A percentile compares a stretch with the other conserved stretches of the same genome.
Conservation (phyloP, 1,140 invertebrate genomes). For the Andricus grossulariae region DNA sequence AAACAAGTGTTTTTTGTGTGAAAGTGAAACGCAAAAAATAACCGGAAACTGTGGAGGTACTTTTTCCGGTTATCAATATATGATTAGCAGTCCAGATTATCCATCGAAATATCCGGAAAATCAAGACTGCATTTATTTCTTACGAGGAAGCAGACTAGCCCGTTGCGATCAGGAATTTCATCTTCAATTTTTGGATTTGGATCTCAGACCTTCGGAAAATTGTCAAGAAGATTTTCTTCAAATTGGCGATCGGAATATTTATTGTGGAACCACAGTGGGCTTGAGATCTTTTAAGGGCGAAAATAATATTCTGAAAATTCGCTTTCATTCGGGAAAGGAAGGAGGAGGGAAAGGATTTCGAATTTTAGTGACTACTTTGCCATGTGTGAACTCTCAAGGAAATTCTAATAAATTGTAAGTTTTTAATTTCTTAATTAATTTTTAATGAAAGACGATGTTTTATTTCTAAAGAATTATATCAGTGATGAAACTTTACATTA, state of each 20-base stretch:
- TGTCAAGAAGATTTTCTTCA: slow-evolving; percentile 75
- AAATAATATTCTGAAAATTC: slow-evolving; percentile 70
- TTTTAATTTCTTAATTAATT: not conserved
- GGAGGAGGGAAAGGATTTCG: slow-evolving; percentile 71
- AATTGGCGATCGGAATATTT: slow-evolving; percentile 66
- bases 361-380: slow-evolving; percentile 67
- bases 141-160: slow-evolving; percentile 70
- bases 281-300: slow-evolving; percentile 72
- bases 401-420: not conserved
- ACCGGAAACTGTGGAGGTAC: slow-evolving; percentile 59
- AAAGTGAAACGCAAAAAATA: slow-evolving; percentile 21
- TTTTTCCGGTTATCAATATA: slow-evolving; percentile 63
- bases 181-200: slow-evolving; percentile 77
- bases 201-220: slow-evolving; percentile 70
- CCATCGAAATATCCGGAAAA: slow-evolving; percentile 73
- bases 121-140: slow-evolving; percentile 73
- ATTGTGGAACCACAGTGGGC: slow-evolving; percentile 74
- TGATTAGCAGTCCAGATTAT: slow-evolving; percentile 73
- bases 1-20: slow-evolving; percentile 9
- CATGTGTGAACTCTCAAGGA: not conserved
- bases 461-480: not conserved
- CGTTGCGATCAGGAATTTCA: slow-evolving; percentile 76
- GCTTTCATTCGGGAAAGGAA: slow-evolving; percentile 60
- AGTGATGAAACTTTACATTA: too few species aligned
- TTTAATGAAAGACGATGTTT: not conserved